Percentiles rank a stretch among this genome's conserved stretches.
These are phyloP conservation scores for Rhingia rostrata DNA, from an alignment of 2,888 invertebrate species.

Conservation along the genomic window DNA sequence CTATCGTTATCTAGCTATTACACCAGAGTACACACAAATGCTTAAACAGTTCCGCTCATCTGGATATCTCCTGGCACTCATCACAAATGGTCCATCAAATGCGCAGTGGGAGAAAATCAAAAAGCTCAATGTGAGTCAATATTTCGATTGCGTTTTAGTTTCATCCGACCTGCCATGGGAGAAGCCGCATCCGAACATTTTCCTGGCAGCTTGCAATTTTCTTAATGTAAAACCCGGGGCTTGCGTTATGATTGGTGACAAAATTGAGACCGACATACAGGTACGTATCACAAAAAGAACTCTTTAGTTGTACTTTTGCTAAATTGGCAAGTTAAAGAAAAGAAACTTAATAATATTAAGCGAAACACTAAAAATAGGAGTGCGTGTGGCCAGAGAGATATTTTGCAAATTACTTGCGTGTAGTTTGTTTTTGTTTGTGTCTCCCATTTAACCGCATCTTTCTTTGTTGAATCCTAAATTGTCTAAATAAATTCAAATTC, in stretches of 20 bases:
- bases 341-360: constrained; percentile 43
- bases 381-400: constrained; percentile 45
- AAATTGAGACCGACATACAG: constrained; percentile 93
- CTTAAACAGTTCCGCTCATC: constrained; percentile 88
- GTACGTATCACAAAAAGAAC: constrained; percentile 79
- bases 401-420: constrained; percentile 31
- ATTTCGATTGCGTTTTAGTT: constrained; percentile 91
- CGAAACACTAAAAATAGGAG: constrained; percentile 56
- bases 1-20: constrained; percentile 89
- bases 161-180: constrained; percentile 94
- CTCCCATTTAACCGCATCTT: constrained; percentile 28
- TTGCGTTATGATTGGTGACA: constrained; percentile 95
- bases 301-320: constrained; percentile 18
- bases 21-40: constrained; percentile 88
- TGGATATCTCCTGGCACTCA: constrained; percentile 89
- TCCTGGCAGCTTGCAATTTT: constrained; percentile 90
- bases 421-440: constrained; percentile 31
- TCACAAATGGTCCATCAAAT: constrained; percentile 93
- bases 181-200: constrained; percentile 92
- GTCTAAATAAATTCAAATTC: constrained; percentile 5
- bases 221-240: constrained; percentile 89
- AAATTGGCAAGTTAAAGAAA: constrained; percentile 40
- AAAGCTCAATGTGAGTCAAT: constrained; percentile 87
- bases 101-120: constrained; percentile 95
- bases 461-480: constrained; percentile 15